A percentile compares a stretch with the other conserved stretches of the same genome.
Conservation (phyloP, 2,888 invertebrate genomes). For the Steinernema scapterisci region DNA sequence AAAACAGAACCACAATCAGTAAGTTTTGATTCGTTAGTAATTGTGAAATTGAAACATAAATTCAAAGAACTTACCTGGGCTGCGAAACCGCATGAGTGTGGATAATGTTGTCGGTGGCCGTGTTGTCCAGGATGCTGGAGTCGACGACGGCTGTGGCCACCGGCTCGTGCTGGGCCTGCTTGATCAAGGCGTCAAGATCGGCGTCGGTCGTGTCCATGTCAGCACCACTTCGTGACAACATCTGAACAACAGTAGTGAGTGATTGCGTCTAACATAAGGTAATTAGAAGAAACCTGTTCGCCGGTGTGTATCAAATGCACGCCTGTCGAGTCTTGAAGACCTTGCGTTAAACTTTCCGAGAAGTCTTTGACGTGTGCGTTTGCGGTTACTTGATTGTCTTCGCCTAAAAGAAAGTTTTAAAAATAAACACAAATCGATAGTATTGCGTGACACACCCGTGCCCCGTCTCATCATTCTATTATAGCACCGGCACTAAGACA, state of each 20-base stretch:
- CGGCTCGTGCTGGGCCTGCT: constrained; percentile 51
- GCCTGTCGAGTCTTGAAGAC: constrained; percentile 63
- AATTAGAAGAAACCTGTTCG: constrained; percentile 50
- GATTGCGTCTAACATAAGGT: neutral
- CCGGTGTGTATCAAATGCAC: constrained; percentile 66
- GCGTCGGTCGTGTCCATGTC: constrained; percentile 49
- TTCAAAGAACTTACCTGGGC: constrained; percentile 55
- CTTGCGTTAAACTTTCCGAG: constrained; percentile 63
- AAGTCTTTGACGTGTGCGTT: constrained; percentile 61
- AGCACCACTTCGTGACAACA: constrained; percentile 32
- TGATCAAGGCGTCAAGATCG: constrained; percentile 54
- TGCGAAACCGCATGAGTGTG: constrained; percentile 58
- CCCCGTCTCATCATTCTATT: constrained; percentile 7
- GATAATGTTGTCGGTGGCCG: constrained; percentile 57
- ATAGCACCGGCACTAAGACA: too few species aligned
- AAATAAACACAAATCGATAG: neutral
- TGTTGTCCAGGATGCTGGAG: constrained; percentile 47
- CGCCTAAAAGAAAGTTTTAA: constrained; percentile 31
- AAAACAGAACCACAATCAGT: neutral
- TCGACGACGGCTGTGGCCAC: constrained; percentile 53
- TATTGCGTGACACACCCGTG: neutral
- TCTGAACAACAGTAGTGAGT: neutral
- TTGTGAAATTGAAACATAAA: neutral
- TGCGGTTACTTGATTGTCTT: constrained; percentile 52
- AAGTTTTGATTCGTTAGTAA: neutral